Base-by-base conservation (phyloP, 2,797 vertebrate genomes). In the Varecia variegata region DNA sequence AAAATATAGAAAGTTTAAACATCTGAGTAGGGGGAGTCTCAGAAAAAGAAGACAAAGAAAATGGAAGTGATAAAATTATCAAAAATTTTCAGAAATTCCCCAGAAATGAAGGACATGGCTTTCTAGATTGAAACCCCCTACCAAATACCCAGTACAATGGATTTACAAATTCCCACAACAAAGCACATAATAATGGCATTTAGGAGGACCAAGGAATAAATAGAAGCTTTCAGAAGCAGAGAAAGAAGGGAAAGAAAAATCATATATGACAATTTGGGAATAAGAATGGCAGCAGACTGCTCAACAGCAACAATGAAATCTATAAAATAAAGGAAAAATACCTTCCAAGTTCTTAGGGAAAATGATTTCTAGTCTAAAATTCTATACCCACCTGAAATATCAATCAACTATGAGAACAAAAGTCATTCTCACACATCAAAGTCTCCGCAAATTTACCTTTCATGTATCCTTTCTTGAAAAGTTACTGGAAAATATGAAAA, bases 121-220 rank as follows among this genome's bases (percentile, higher is more conserved):
- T 91, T 95, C 50, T 96, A 85, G 54, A 87, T 80, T 94, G 30
- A 95, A 95, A 93, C 17, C 3, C 20, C 7, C 74, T 95, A 68
- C 8, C 14, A 92, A 87, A 87, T 90, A 83, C 13, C 43, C 45
- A 92, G 17, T 21, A 85, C 9, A 88, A 67, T 52, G 21, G 54
- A 92, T 90, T 97, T 93, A 92, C 14, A 92, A 93, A 88, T 86
- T 89, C 38, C 30, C 25, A 68, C 62, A 43, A 47, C n/a, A 90
- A 93, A 90, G 27, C 30, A 54, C 18, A 86, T 52, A 47, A 77
- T 32, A 32, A 62, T 93, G 43, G 94, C 93, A 88, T 94, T 92
- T 50, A 60, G 79, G 82, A 90, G 82, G 30, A 93, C 30, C 5
- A 54, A 95, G 32, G n/a, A 82, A 54, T n/a, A 96, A 79, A 91